Evolutionary conservation across 1,140 invertebrate genomes (phyloP), one percentile per base, ranked within the genome.

Genomic region (Bombus difficillimus): DNA sequence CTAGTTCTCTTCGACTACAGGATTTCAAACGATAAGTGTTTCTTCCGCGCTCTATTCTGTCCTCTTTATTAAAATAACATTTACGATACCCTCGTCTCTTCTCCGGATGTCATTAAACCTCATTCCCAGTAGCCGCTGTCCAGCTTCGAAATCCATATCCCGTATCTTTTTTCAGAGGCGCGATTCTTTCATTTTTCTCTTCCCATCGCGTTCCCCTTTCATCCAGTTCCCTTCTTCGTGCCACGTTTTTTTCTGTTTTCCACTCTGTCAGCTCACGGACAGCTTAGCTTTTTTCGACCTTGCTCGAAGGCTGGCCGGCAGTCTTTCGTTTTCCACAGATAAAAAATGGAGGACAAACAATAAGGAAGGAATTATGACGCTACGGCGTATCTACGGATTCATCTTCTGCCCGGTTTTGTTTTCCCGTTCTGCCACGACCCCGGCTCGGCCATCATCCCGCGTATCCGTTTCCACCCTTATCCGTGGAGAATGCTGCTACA

Each of bases 11-110:
- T 53, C 18, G 47, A 22, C 47, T 22, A 22, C 13, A 15, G n/a
- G 39, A 86, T 34, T 66, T 76, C 80, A 83, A 90, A 85, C 77
- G 79, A 81, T 59, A 76, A 66, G 22, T 68, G 78, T 83, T 88
- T 53, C 82, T 62, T 72, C 83, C 76, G 81, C 79, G 74, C 66
- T 37, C 69, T 57, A 43, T 28, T 41, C 39, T 34, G 13, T 28
- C 18, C 53, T 41, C 28, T 53, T 69, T 72, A 75, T 25, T 25
- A 13, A 28, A 12, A n/a, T 81, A 32, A 68, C 68, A 41, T 72
- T 57, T 47, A 34, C 32, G 22, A 74, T 39, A 75, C 9, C 3
- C 72, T 47, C n/a, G 13, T 47, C 32, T 8, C 13, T 8, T 41
- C 68, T 5, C 47, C 22, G 22, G 18, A 1, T 64, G 41, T 18